A percentile compares a stretch with the other conserved stretches of the same genome.
Conservation (phyloP, 2,113 vertebrate species). For the Protobothrops mucrosquamatus region DNA sequence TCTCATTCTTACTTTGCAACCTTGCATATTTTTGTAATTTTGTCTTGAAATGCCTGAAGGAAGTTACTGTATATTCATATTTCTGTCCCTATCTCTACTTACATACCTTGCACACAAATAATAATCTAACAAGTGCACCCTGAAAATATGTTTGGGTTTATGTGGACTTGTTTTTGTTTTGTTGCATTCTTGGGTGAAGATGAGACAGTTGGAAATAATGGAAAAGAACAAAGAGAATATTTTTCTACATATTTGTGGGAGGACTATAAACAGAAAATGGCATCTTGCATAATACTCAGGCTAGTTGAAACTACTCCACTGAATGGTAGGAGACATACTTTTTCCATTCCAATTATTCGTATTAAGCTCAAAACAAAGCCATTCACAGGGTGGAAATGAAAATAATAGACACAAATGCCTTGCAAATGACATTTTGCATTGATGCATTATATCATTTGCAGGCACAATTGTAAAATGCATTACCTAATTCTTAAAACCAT, state of each 20-base stretch:
- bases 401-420: conserved; percentile 22
- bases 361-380: conserved; percentile 20
- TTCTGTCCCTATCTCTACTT: not conserved
- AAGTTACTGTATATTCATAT: not conserved
- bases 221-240: not conserved
- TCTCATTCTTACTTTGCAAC: not conserved
- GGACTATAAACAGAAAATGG: not conserved
- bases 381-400: conserved; percentile 17
- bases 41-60: not conserved
- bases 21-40: not conserved
- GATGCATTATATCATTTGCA: conserved; percentile 11
- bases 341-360: conserved; percentile 24
- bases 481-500: not conserved
- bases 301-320: conserved; percentile 17
- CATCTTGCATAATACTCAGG: not conserved
- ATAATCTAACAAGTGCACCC: not conserved
- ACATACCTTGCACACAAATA: not conserved
- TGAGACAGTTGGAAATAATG: not conserved
- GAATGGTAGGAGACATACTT: not conserved
- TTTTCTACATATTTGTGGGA: not conserved
- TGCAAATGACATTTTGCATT: conserved; percentile 17
- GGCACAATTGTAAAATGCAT: not conserved
- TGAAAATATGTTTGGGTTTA: not conserved
- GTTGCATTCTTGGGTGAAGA: not conserved
- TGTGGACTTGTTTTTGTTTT: not conserved